A percentile compares a stretch with the other conserved stretches of the same genome.
Conservation (phyloP, 2,888 invertebrate species). For the Dione juno region DNA sequence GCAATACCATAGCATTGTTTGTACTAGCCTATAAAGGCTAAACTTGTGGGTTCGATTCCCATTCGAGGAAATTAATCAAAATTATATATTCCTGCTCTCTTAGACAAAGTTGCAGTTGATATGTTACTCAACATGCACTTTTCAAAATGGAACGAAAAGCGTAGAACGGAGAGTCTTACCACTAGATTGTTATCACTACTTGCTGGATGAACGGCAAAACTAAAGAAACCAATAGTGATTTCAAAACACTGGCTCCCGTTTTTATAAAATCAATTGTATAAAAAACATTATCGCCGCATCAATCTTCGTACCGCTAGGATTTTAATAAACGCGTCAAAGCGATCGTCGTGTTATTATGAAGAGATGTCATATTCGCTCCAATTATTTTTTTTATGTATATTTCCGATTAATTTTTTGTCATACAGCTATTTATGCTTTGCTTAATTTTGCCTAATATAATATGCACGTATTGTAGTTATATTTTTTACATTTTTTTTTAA, state of each 20-base stretch:
- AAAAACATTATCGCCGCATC: background rate
- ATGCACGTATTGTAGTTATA: no score
- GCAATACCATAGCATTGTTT: no score
- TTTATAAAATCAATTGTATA: background rate
- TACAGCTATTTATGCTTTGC: background rate
- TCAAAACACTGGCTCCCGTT: background rate
- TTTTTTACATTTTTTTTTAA: no score
- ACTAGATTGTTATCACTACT: no score
- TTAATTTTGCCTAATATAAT: background rate
- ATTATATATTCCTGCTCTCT: no score
- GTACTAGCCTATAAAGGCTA: no score
- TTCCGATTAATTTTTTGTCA: background rate
- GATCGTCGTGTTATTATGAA: constrained; percentile 13
- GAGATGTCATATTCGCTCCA: constrained; percentile 15
- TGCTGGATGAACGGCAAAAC: background rate
- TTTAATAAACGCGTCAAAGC: constrained; percentile 12
- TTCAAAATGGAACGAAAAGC: no score
- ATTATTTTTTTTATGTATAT: background rate
- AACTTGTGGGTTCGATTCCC: no score
- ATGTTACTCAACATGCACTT: no score
- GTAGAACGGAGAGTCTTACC: no score
- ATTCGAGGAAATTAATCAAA: no score
- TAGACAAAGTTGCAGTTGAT: no score
- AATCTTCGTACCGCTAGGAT: constrained; percentile 10
- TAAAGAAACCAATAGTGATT: background rate